These are phyloP conservation scores for Litocranius walleri DNA, from an alignment of 2,113 vertebrate species.

Conservation along the genomic window DNA sequence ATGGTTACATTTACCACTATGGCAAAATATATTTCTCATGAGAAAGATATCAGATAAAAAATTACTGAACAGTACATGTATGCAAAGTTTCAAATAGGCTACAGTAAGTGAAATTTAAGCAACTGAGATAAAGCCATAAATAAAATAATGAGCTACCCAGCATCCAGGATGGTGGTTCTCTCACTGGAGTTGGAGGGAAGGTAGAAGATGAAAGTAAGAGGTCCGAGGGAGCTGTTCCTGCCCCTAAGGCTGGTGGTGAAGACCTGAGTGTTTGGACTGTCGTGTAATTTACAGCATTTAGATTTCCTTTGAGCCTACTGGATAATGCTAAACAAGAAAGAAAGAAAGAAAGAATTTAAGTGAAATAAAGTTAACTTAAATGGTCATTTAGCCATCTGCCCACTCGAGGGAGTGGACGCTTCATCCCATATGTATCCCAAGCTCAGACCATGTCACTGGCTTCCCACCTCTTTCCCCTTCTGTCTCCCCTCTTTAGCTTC, in stretches of 20 bases:
- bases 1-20: background rate
- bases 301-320: background rate
- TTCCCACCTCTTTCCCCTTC: background rate
- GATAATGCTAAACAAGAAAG: background rate
- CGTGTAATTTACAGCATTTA: background rate
- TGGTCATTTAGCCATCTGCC: too few relatives aligned
- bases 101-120: background rate
- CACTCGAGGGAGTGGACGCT: accelerated
- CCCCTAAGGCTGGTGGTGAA: background rate
- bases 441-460: too few relatives aligned
- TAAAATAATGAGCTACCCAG: background rate
- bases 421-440: too few relatives aligned
- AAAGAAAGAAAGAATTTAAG: too few relatives aligned
- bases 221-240: background rate
- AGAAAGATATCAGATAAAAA: background rate
- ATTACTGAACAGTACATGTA: background rate
- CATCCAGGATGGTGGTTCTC: background rate
- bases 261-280: background rate
- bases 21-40: background rate
- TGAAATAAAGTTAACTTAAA: background rate
- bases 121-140: background rate
- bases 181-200: background rate
- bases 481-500: background rate
- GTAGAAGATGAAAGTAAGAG: background rate
- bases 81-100: background rate